These are phyloP conservation scores for Leptodactylus fallax DNA, from an alignment of 2,797 vertebrate genomes.

Conservation along the genomic window DNA sequence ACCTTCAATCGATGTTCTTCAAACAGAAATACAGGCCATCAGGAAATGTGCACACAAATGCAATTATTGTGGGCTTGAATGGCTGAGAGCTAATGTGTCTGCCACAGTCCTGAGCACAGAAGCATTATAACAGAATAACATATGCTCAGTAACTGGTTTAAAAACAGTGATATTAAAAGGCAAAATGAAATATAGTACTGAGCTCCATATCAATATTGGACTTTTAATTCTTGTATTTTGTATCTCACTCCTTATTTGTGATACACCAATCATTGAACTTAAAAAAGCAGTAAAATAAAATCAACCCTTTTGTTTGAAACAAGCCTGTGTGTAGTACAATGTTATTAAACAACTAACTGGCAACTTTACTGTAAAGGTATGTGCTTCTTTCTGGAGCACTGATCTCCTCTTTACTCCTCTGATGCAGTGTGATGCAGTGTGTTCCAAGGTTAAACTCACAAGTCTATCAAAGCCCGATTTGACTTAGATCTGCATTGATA, in stretches of 20 bases:
- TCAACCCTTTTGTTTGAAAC: too few relatives aligned
- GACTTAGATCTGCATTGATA: too few relatives aligned
- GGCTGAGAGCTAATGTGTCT: conserved; percentile 66
- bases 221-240: neutral
- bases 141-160: conserved; percentile 21
- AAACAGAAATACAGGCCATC: conserved; percentile 70
- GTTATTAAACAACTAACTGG: too few relatives aligned
- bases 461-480: too few relatives aligned
- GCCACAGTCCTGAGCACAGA: conserved; percentile 40
- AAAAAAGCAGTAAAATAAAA: too few relatives aligned
- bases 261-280: too few relatives aligned
- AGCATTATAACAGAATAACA: conserved; percentile 16
- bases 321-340: too few relatives aligned
- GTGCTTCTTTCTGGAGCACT: too few relatives aligned
- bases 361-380: too few relatives aligned
- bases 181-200: neutral
- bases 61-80: conserved; percentile 68
- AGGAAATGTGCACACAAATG: conserved; percentile 73
- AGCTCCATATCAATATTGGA: neutral
- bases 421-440: too few relatives aligned
- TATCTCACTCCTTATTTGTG: neutral
- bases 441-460: too few relatives aligned
- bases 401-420: too few relatives aligned
- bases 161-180: neutral
- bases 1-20: conserved; percentile 64